Base-by-base conservation (phyloP, 53 echinoderm and acorn worm genomes). In the Temnopleurus reevesii region DNA sequence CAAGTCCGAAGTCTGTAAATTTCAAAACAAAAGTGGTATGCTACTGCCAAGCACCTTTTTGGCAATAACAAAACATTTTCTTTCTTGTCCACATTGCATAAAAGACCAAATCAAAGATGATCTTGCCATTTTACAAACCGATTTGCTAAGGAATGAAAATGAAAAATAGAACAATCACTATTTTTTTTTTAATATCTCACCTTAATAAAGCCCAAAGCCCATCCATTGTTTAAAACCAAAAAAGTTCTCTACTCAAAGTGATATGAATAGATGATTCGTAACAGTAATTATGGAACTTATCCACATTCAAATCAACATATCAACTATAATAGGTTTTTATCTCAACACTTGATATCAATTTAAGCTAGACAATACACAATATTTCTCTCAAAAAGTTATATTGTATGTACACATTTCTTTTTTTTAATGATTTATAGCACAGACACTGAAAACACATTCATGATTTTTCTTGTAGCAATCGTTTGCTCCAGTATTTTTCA, bases 371-470 rank as follows among this genome's bases (percentile, higher is more conserved):
- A 85, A 60, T 59, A 60, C 85, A 85, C 59, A 59, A 59, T 59
- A 60, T 60, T 60, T 85, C 45, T 85, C 85, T 85, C 57, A 15
- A 59, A 85, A 59, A 71, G 49, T 59, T 36, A 44, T 59, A 43
- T n/a, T 85, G 85, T 85, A 85, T 85, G 57, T 85, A 85, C 85
- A 85, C 12, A 21, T 60, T 41, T 71, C 71, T 71, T 71, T 71
- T 71, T 85, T 85, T 23, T 36, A 41, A 85, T 85, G 60, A 85
- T 85, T 85, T 85, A 85, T 85, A 85, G 85, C 85, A 85, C 85
- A 85, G 60, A 59, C 85, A 85, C 85, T 85, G 24, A 85, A 85
- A 44, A 59, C 83, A 83, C 83, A 83, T 47, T 79, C 29, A 46
- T 79, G 46, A 79, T 49, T 79, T 49, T 10, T 26, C 45, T 45